A percentile compares a stretch with the other conserved stretches of the same genome.
Conservation (phyloP, 2,888 invertebrate species). For the Leucozona laternaria region DNA sequence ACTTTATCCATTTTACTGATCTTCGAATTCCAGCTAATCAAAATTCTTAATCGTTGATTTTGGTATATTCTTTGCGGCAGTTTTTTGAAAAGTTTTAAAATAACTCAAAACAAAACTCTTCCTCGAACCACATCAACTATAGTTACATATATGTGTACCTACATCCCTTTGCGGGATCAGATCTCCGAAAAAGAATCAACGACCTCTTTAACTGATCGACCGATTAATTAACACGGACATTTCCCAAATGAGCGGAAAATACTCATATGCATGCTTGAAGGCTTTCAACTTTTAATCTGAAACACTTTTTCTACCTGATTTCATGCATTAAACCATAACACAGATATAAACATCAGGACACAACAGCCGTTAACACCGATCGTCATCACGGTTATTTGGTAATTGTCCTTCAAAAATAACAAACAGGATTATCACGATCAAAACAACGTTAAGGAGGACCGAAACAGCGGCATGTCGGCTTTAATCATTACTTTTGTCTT, state of each 20-base stretch:
- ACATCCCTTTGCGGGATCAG: constrained; percentile 26
- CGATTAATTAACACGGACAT: constrained; percentile 68
- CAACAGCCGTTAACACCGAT: constrained; percentile 62
- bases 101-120: constrained; percentile 19
- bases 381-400: constrained; percentile 48
- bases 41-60: constrained; percentile 9
- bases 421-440: constrained; percentile 61
- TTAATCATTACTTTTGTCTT: constrained; percentile 53
- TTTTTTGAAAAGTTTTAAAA: neutral
- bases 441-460: constrained; percentile 38
- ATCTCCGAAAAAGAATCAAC: constrained; percentile 37
- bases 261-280: constrained; percentile 52
- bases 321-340: constrained; percentile 47
- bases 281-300: constrained; percentile 62
- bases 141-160: neutral
- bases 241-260: constrained; percentile 64
- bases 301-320: constrained; percentile 73
- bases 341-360: constrained; percentile 47
- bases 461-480: constrained; percentile 53
- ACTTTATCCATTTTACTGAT: constrained; percentile 8
- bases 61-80: neutral
- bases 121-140: constrained; percentile 42
- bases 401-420: constrained; percentile 69
- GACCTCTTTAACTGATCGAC: constrained; percentile 54
- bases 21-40: constrained; percentile 21